Evolutionary conservation across 2,797 vertebrate genomes (phyloP), one percentile per base, ranked within the genome.

Genomic region (Bovichtus variegatus): DNA sequence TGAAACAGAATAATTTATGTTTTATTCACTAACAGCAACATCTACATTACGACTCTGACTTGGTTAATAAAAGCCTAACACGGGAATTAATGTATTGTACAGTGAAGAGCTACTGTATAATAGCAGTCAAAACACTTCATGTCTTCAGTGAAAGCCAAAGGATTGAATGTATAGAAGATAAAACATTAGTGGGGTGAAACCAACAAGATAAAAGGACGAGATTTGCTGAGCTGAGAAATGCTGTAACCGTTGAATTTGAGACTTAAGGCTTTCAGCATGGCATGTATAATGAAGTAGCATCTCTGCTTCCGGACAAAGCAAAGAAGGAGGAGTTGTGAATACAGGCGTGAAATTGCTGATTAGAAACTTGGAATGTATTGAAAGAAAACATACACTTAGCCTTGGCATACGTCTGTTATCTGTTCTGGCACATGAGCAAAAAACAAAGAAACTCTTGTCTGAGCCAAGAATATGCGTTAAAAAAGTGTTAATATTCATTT

Each of bases 271-370:
- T 71, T 77, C 72, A 71, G 65, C 54, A 43, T 50, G 57, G 80
- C 76, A 74, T 90, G 86, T 83, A 89, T 90, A 93, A 91, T 87
- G 75, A 87, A 91, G 81, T 50, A 85, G 77, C 76, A 64, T 88
- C 78, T 83, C 85, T 71, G 76, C 88, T 91, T 93, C 90, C 84
- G 71, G 86, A 89, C 85, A 76, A 85, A 90, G 84, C 78, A 83
- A 88, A 76, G 76, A 85, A 61, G 77, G 82, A 73, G 44, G 80
- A 62, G 60, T 71, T 61, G 84, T 87, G 89, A 92, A 90, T 82
- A 66, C 74, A 60, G 71, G 82, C 74, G 71, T 85, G 88, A 93
- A 92, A 93, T 89, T 74, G 74, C 78, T 86, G 91, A 92, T 91
- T 89, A 88, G 73, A 89, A 88, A 92, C 82, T 87, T 92, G 91